Evolutionary conservation across 1,140 invertebrate genomes (phyloP).

Genomic region (Whitmania pigra): DNA sequence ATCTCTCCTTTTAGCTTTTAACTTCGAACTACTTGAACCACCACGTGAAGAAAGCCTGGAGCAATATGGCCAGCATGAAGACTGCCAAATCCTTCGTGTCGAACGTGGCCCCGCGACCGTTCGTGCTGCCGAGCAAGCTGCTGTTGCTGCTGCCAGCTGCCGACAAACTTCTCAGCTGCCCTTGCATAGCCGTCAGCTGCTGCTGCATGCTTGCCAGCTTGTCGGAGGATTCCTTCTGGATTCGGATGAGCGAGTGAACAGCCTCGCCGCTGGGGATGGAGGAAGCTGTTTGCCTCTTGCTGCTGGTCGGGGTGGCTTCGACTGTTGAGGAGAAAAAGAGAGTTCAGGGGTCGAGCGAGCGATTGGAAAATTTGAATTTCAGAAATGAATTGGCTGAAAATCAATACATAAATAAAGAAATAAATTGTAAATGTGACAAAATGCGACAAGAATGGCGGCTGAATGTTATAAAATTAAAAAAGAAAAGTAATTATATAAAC

Average conservation of each 20-base stretch:
- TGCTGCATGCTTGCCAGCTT: slow-evolving; percentile 14
- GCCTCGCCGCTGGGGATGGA: background rate
- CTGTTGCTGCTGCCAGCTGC: background rate
- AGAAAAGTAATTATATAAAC: background rate
- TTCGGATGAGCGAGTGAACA: background rate
- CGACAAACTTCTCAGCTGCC: slow-evolving; percentile 6
- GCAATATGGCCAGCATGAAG: background rate
- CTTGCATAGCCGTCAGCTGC: slow-evolving; percentile 12
- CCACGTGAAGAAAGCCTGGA: background rate
- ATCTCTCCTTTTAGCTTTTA: no score
- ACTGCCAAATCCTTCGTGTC: background rate
- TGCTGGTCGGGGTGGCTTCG: background rate
- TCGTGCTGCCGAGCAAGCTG: background rate
- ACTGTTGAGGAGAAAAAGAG: background rate
- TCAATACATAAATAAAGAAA: background rate
- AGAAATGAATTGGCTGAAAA: background rate
- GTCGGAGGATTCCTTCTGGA: slow-evolving; percentile 5
- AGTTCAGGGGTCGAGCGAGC: background rate
- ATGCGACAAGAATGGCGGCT: no score
- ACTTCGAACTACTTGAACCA: background rate
- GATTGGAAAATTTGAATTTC: background rate
- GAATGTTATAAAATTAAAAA: no score
- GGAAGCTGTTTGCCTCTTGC: background rate
- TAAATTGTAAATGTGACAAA: background rate
- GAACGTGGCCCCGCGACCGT: background rate